Evolutionary conservation across 2,888 invertebrate genomes (phyloP), one percentile per base, ranked within the genome.

Genomic region (Argyra leucocephala): DNA sequence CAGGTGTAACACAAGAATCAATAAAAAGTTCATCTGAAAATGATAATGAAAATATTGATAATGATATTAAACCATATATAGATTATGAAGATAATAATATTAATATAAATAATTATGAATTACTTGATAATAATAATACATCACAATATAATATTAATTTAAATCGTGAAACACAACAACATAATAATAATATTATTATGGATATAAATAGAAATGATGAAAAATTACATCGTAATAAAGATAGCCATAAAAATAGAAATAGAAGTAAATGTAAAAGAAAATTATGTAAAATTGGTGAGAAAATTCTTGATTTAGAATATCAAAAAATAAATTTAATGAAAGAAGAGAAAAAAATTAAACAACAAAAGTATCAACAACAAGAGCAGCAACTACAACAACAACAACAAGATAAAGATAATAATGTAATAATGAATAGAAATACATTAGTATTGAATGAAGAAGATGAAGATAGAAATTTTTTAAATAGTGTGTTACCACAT

Each of bases 401-500:
- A 37, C 6, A 12, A 37, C 12, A 37, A 37, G 5, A 26, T 26
- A 6, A 26, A 6, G 26, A 26, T 26, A 26, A 26, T 26, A 26
- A 26, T 26, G n/a, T n/a, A n/a, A n/a, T n/a, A n/a, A n/a, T n/a
- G n/a, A 7, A 26, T 26, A 26, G 7, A 26, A 26, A 6, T 26
- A 26, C 26, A 26, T 26, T 7, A 26, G 4, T 26, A 26, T 26
- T 26, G 7, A 7, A 26, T 26, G 7, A 6, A 26, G 12, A 37
- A 9, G 59, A 59, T 59, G 59, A 59, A 15, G 59, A 59, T 21
- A 22, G n/a, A 59, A 6, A 7, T 10, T 59, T 59, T 59, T 59
- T 59, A 9, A 23, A 21, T 9, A 59, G 59, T 23, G 15, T 59
- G 4, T 59, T 59, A 23, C 59, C 59, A 23, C 59, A 59, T 23